These are phyloP conservation scores for Coranthus polyacanthus DNA, from an alignment of 2,797 vertebrate genomes.

Conservation along the genomic window DNA sequence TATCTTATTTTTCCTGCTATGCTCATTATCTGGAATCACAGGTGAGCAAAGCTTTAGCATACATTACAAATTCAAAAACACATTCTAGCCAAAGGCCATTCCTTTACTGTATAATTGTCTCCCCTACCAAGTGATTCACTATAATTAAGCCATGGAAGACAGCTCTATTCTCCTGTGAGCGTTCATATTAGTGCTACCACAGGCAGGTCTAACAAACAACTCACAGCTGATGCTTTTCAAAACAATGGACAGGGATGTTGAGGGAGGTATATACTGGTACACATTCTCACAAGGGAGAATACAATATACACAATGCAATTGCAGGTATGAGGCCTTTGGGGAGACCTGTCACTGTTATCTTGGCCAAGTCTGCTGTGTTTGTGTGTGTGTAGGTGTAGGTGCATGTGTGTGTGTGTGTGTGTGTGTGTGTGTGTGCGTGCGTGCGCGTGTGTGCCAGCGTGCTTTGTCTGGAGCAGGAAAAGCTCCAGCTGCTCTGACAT, in stretches of 20 bases:
- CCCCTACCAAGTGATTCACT: constrained; percentile 73
- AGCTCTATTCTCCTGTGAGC: constrained; percentile 75
- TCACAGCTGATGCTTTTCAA: constrained; percentile 76
- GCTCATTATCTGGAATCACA: constrained; percentile 79
- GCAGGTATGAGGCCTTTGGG: constrained; percentile 69
- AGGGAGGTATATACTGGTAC: constrained; percentile 62
- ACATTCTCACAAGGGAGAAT: constrained; percentile 67
- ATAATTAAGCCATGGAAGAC: constrained; percentile 82
- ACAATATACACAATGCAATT: constrained; percentile 74
- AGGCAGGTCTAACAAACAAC: constrained; percentile 80
- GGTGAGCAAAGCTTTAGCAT: constrained; percentile 66
- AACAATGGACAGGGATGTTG: constrained; percentile 72
- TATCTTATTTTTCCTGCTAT: constrained; percentile 63
- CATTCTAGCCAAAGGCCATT: constrained; percentile 81
- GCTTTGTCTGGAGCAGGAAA: constrained; percentile 70
- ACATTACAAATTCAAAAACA: constrained; percentile 80
- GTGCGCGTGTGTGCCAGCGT: constrained; percentile 21
- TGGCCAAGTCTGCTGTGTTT: constrained; percentile 46
- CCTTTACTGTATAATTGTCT: constrained; percentile 82
- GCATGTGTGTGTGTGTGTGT: constrained; percentile 19
- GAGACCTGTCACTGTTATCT: constrained; percentile 76
- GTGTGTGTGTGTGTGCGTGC: constrained; percentile 8
- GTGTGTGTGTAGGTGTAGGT: constrained; percentile 8
- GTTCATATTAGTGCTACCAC: constrained; percentile 69
- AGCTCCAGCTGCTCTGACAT: constrained; percentile 62